Base-by-base conservation (phyloP, 2,113 vertebrate genomes). In the Motacilla tschutschensis region DNA sequence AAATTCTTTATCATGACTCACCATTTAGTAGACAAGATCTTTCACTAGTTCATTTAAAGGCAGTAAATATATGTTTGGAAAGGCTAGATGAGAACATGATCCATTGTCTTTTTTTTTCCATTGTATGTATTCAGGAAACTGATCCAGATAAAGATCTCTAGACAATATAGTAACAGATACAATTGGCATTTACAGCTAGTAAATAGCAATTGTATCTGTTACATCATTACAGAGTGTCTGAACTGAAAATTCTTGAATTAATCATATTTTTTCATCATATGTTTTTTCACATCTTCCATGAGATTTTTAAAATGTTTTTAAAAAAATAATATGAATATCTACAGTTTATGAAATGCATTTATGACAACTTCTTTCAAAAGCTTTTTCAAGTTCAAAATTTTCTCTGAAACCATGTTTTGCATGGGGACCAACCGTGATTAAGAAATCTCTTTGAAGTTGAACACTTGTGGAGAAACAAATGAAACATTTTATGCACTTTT, bases 391-490 rank as follows among this genome's bases (percentile, higher is more conserved):
- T 78, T 91, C 9, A 81, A 44, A 89, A 75, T 89, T 91, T 94
- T 78, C 70, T 83, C 70, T 54, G 54, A 71, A 91, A 87, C 24
- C 15, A 17, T 89, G 62, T 87, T 94, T 91, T 94, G 3, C 48
- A 33, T 55, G 66, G 84, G 84, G 75, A 86, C 47, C 28, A 81
- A 73, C 13, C 33, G 25, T 88, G 81, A 88, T 93, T 82, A 90
- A 88, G 53, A 84, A 86, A 81, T 88, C 75, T 79, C 51, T 93
- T 88, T 82, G 74, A 93, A 83, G 79, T n/a, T 76, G 76, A 86
- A 70, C 59, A 70, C 67, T 91, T 89, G 48, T 82, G 64, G 86
- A 92, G 78, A 91, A 86, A 88, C 40, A 83, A 92, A 88, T 79
- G 28, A 91, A 95, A 90, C 3, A 41, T 88, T 79, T 84, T 63